These are phyloP conservation scores for Antennarius striatus DNA, from an alignment of 2,113 vertebrate species.

Conservation along the genomic window DNA sequence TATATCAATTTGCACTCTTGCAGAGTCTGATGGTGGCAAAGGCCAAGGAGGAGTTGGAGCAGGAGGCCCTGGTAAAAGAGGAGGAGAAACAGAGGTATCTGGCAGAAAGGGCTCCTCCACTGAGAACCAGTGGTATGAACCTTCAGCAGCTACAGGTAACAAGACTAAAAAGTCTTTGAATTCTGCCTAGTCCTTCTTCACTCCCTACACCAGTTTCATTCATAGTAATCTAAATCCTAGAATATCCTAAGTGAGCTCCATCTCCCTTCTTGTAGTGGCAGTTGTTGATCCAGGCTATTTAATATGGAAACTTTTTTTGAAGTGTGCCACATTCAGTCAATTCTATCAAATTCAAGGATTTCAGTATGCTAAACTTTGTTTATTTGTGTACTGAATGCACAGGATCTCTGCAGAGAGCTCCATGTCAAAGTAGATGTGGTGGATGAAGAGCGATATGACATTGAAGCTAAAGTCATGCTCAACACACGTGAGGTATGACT, in stretches of 20 bases:
- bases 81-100: slow-evolving; percentile 88
- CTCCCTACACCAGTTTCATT: not conserved
- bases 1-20: not conserved
- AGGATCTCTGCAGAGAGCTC: slow-evolving; percentile 92
- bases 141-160: slow-evolving; percentile 87
- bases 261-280: no score
- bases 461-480: slow-evolving; percentile 91
- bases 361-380: not conserved
- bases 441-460: slow-evolving; percentile 93
- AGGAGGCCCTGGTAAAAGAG: slow-evolving; percentile 86
- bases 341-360: not conserved
- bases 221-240: not conserved
- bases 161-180: not conserved
- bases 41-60: slow-evolving; percentile 91
- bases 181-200: not conserved
- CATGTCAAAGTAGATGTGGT: slow-evolving; percentile 88
- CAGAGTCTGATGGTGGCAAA: slow-evolving; percentile 96
- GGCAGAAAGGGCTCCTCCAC: slow-evolving; percentile 81
- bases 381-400: not conserved
- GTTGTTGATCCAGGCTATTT: no score
- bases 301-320: not conserved
- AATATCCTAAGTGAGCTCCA: not conserved
- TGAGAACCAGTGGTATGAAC: slow-evolving; percentile 80
- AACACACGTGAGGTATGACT: slow-evolving; percentile 87
- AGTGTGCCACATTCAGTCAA: no score